Evolutionary conservation across 1,140 invertebrate species (phyloP), one percentile per base, ranked within the genome.

Genomic region (Trypoxylus dichotomus): DNA sequence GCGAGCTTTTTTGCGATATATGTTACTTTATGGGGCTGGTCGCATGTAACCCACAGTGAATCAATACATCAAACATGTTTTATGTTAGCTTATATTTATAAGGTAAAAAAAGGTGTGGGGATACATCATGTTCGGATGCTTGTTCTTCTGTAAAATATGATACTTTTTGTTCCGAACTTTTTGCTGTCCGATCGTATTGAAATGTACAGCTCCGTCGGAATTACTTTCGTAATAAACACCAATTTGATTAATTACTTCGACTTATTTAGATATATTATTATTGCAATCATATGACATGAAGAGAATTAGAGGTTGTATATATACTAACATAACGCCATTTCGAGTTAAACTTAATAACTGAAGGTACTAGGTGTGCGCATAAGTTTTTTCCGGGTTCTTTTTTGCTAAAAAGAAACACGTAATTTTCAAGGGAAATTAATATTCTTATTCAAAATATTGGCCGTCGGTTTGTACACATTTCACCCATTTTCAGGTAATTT

Each of bases 11-110:
- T 68, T 68, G 13, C 24, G 60, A 19, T 19, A 19, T 54, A 54
- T 68, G 24, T 68, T 27, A 24, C 60, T 68, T 68, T 68, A 68
- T 68, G 60, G 8, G 60, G 19, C 60, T 29, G 60, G 60, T 24
- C 60, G 60, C 60, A 24, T 68, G 60, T 68, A 68, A 68, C 60
- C 24, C 24, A 10, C 21, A 24, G 24, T 29, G 60, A 68, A 68
- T 68, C 60, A 68, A 68, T 68, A 68, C 60, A 27, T 68, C 60
- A 68, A 68, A 68, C 60, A 68, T 68, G 60, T 68, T 68, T 68
- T 68, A 63, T 63, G 60, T 27, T 27, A 29, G 60, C 27, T 25
- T 27, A 68, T 15, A 58, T 58, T 58, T 58, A 68, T 68, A 29
- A 68, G 60, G 60, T 68, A 24, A 68, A 68, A n/a, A n/a, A 68